Percentiles rank a stretch among this genome's conserved stretches.
Evolutionary conservation across 2,888 invertebrate species (phyloP).

Genomic region (Caenorhabditis japonica): DNA sequence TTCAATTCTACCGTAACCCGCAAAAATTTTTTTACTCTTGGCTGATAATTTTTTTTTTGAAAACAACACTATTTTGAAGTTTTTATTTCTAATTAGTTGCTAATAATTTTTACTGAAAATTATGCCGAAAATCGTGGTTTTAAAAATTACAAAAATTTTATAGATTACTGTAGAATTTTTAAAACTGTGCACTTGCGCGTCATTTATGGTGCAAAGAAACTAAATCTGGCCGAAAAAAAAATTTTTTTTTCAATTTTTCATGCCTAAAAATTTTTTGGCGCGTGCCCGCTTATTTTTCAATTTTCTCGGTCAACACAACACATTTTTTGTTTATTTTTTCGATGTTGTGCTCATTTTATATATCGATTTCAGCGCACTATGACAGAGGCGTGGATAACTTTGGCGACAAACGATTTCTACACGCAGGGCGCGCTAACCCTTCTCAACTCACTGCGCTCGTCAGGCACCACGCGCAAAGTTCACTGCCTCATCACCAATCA

Average conservation of each 20-base stretch:
- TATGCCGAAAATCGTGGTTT: too few species aligned
- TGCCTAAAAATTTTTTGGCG: not conserved
- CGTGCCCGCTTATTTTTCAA: not conserved
- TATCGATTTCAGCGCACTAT: conserved; percentile 12
- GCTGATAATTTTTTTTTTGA: too few species aligned
- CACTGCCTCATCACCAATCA: conserved; percentile 92
- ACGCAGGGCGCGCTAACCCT: conserved; percentile 91
- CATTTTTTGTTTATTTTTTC: too few species aligned
- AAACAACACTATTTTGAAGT: too few species aligned
- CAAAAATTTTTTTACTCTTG: too few species aligned
- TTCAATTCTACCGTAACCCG: too few species aligned
- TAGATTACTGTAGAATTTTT: not conserved
- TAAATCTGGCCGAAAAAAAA: not conserved
- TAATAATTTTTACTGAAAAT: too few species aligned
- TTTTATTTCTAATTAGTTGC: too few species aligned
- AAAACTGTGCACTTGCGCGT: not conserved
- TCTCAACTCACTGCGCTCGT: conserved; percentile 89
- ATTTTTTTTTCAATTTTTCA: not conserved
- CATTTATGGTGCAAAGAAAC: not conserved
- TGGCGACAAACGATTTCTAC: conserved; percentile 98
- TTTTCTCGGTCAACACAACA: too few species aligned
- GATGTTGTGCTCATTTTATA: not conserved
- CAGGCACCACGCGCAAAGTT: conserved; percentile 86
- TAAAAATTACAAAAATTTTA: not conserved
- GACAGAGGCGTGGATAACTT: conserved; percentile 90